These are phyloP conservation scores for Ceyx cyanopectus DNA, from an alignment of 2,113 vertebrate species.

Conservation along the genomic window DNA sequence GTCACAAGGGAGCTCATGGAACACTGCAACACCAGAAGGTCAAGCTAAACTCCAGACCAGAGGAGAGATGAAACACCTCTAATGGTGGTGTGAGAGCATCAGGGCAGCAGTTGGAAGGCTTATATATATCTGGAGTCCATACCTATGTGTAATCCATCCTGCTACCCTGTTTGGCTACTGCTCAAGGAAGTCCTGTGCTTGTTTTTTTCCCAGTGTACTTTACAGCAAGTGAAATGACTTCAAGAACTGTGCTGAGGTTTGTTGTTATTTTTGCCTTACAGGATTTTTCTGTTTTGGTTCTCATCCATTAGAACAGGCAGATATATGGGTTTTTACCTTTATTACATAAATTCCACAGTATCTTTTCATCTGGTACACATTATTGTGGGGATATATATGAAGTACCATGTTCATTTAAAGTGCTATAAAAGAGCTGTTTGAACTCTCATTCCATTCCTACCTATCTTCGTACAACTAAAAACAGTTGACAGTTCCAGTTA, in stretches of 20 bases:
- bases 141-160: not conserved
- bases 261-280: not conserved
- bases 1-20: not conserved
- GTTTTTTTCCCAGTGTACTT: not conserved
- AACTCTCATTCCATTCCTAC: not conserved
- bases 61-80: not conserved
- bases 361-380: constrained; percentile 47
- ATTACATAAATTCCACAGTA: constrained; percentile 18
- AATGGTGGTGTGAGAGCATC: accelerated
- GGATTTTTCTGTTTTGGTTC: constrained; percentile 11
- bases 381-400: constrained; percentile 33
- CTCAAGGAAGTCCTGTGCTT: not conserved
- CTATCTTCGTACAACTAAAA: constrained; percentile 15
- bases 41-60: not conserved
- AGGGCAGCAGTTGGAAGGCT: not conserved
- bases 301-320: not conserved
- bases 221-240: not conserved
- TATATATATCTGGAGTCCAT: not conserved
- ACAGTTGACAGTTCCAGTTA: not conserved
- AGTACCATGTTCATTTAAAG: not conserved
- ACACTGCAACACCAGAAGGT: not conserved
- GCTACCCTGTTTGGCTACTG: accelerated
- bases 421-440: not conserved
- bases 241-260: not conserved
- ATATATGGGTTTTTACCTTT: constrained; percentile 45